A percentile compares a stretch with the other conserved stretches of the same genome.
phyloP scores from a whole-genome alignment of 2,113 vertebrate species.

The Eleginops maclovinus region DNA sequence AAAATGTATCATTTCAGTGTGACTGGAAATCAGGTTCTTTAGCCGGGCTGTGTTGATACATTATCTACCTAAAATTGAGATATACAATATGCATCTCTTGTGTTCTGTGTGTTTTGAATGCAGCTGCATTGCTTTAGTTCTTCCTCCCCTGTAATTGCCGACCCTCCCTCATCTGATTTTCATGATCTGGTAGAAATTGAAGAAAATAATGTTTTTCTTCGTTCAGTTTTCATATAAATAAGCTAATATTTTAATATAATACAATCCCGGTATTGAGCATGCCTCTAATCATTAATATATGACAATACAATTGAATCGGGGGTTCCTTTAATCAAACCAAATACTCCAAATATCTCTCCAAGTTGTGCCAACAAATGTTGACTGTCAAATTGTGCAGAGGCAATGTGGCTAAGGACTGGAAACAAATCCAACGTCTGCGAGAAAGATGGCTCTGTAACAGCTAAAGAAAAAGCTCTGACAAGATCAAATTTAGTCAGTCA shows the following conservation, averaged over 20 bases:
- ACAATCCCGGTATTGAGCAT: neutral
- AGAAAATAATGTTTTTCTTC: too few relatives aligned
- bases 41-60: neutral
- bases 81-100: neutral
- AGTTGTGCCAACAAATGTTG: neutral
- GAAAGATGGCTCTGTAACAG: neutral
- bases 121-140: neutral
- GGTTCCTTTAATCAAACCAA: constrained; percentile 6
- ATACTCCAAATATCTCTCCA: neutral
- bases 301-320: neutral
- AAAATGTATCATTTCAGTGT: neutral
- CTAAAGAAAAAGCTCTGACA: neutral
- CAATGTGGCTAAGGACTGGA: neutral
- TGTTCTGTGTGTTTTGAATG: neutral
- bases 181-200: too few relatives aligned
- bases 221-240: too few relatives aligned
- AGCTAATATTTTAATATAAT: too few relatives aligned
- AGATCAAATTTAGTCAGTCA: constrained; percentile 16
- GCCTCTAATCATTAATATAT: neutral
- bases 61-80: too few relatives aligned
- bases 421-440: neutral
- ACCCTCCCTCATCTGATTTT: constrained; percentile 36
- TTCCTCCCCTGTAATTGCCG: constrained; percentile 30
- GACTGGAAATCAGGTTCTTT: neutral
- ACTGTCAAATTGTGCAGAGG: neutral